Evolutionary conservation across 37 sponge, comb jelly and placozoan genomes (phyloP).

Genomic region (Hexactinellida sp.): DNA sequence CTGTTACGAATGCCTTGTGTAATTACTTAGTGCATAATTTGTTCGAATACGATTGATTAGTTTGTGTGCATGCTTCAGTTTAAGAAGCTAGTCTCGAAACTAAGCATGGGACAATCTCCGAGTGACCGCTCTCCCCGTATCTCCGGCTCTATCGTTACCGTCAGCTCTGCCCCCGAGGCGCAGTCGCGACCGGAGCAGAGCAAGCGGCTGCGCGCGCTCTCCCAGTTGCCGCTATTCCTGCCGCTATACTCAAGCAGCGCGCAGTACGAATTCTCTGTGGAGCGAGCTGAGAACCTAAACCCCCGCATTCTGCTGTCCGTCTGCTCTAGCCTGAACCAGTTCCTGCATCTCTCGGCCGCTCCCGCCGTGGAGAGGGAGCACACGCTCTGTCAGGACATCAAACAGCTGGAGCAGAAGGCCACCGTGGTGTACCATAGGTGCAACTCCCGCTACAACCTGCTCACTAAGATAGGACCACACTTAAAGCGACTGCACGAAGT

Average conservation of each 20-base stretch:
- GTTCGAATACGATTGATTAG: too few species aligned
- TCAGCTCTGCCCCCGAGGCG: background rate
- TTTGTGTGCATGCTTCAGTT: background rate
- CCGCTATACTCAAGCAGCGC: background rate
- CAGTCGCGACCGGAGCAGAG: background rate
- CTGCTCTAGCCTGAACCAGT: background rate
- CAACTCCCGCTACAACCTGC: background rate
- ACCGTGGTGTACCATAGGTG: background rate
- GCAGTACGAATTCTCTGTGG: background rate
- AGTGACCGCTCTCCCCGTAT: background rate
- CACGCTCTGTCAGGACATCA: background rate
- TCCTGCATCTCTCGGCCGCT: background rate
- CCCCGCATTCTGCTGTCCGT: background rate
- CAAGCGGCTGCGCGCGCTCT: background rate
- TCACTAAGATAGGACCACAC: background rate
- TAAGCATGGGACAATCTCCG: background rate
- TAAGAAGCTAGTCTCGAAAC: background rate
- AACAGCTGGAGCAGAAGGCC: slow-evolving; percentile 13
- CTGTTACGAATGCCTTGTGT: too few species aligned
- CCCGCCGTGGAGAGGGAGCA: background rate
- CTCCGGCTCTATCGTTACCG: background rate
- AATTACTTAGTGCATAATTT: too few species aligned
- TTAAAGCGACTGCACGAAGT: background rate
- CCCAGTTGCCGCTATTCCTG: background rate
- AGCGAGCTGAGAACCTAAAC: background rate